phyloP scores from a whole-genome alignment of 2,113 vertebrate genomes.

The Lophius piscatorius region DNA sequence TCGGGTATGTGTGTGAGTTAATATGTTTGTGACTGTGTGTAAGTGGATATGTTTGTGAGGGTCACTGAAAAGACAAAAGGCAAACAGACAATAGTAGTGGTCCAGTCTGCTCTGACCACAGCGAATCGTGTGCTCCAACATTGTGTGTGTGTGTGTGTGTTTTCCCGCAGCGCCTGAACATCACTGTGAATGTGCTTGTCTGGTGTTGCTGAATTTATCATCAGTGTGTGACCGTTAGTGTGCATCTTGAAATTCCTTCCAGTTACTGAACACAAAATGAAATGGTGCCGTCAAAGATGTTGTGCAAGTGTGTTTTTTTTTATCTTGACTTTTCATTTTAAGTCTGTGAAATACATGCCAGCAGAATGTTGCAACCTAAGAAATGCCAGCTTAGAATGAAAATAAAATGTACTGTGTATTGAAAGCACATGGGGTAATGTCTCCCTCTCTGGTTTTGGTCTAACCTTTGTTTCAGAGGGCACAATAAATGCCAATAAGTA shows the following conservation, averaged over 20 bases:
- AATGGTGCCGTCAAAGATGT: constrained; percentile 21
- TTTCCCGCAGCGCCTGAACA: no score
- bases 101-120: constrained; percentile 57
- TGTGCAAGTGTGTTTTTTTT: background rate
- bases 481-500: constrained; percentile 63
- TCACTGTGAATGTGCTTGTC: no score
- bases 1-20: constrained; percentile 18
- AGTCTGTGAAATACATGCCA: constrained; percentile 13
- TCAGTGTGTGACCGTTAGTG: constrained; percentile 11
- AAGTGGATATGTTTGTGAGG: constrained; percentile 36
- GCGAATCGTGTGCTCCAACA: no score
- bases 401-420: constrained; percentile 50
- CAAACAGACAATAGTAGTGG: constrained; percentile 62
- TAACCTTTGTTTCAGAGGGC: constrained; percentile 53
- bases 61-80: constrained; percentile 72
- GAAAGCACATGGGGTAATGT: constrained; percentile 55
- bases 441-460: constrained; percentile 56
- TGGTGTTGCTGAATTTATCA: constrained; percentile 41
- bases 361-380: constrained; percentile 12
- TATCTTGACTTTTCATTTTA: constrained; percentile 18
- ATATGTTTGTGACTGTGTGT: constrained; percentile 43
- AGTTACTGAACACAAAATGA: constrained; percentile 12
- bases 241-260: constrained; percentile 31
- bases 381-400: constrained; percentile 49
- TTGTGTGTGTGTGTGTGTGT: no score